A percentile compares a stretch with the other conserved stretches of the same genome.
Evolutionary conservation across 2,888 invertebrate genomes (phyloP).

Genomic region (Lithophane socia): DNA sequence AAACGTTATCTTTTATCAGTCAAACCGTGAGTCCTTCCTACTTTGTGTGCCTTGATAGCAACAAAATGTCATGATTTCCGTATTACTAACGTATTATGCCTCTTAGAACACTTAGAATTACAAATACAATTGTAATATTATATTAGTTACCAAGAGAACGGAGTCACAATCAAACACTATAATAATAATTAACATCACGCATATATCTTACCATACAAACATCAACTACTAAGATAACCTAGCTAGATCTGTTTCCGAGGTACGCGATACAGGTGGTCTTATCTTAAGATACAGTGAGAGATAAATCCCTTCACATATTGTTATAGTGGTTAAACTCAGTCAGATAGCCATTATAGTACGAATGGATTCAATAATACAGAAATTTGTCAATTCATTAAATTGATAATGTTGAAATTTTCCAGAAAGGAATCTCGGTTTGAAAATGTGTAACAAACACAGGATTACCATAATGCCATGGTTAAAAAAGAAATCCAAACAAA

Average conservation of each 20-base stretch:
- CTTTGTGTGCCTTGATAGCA: not conserved
- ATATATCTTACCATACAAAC: constrained; percentile 2
- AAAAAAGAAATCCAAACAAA: too few species aligned
- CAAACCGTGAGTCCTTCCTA: not conserved
- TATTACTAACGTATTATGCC: too few species aligned
- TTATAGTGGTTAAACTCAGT: not conserved
- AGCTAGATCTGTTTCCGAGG: constrained; percentile 27
- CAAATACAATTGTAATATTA: not conserved
- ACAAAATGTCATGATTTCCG: not conserved
- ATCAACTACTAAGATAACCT: constrained; percentile 42
- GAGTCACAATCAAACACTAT: constrained; percentile 8
- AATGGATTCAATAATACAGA: not conserved
- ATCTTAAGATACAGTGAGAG: constrained; percentile 28
- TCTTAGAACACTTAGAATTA: not conserved
- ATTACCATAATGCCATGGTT: too few species aligned
- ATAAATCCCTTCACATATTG: constrained; percentile 28
- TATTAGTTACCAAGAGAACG: not conserved
- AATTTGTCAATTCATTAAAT: not conserved
- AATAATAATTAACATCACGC: not conserved
- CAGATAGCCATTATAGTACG: not conserved
- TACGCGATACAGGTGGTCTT: constrained; percentile 22
- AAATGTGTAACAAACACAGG: not conserved
- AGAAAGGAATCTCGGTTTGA: not conserved
- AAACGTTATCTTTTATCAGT: not conserved
- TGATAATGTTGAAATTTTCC: not conserved